Percentiles rank a stretch among this genome's conserved stretches.
phyloP scores from a whole-genome alignment of 2,113 vertebrate genomes.

The Scopus umbretta region DNA sequence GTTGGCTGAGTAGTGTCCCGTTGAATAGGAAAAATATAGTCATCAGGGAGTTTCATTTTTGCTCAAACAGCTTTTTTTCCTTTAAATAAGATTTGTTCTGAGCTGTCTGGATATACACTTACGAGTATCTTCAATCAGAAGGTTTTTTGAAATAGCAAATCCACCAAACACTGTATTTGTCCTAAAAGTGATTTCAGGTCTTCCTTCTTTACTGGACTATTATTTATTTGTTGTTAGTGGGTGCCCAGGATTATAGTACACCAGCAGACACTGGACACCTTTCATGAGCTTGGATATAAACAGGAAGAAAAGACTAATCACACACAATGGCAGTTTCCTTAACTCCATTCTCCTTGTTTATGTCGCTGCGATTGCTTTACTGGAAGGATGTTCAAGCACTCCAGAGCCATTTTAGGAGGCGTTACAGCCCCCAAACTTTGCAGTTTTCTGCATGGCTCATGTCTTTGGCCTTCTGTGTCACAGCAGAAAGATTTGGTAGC shows the following conservation, averaged over 20 bases:
- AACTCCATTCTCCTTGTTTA: background rate
- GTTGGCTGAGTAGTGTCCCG: background rate
- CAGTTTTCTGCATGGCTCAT: fast-evolving
- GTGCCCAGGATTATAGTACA: background rate
- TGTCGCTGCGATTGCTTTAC: background rate
- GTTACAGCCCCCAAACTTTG: background rate
- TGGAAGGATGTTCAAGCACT: background rate
- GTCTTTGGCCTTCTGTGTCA: background rate
- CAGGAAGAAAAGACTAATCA: background rate
- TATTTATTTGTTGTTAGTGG: background rate
- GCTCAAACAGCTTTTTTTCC: background rate
- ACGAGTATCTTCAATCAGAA: background rate
- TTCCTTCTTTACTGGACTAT: background rate
- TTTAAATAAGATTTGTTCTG: background rate
- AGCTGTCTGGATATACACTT: background rate
- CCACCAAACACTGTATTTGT: background rate
- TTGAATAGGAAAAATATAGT: background rate
- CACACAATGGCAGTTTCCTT: background rate
- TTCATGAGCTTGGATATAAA: background rate
- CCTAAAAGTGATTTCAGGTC: background rate
- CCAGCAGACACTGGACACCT: background rate
- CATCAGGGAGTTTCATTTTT: background rate
- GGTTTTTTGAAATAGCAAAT: background rate
- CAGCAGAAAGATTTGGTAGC: background rate
- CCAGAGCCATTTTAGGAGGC: background rate